Evolutionary conservation across 92 coral and sea anemone species (phyloP), one percentile per base, ranked within the genome.

Genomic region (Siderastrea radians): DNA sequence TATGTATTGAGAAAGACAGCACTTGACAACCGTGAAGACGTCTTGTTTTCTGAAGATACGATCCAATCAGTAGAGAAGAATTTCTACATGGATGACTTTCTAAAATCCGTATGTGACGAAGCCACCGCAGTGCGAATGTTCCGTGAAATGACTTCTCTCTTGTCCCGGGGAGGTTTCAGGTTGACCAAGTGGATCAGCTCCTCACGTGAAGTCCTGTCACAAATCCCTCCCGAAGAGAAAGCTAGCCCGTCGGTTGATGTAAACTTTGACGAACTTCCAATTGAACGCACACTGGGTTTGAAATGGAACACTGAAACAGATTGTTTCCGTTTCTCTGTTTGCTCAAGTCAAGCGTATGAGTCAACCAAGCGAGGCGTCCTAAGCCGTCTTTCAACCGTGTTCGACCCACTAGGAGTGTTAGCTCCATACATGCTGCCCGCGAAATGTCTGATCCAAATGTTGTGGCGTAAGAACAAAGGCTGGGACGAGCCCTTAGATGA

Each of bases 281-380:
- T 85, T 69, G 93, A 92, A 73, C 95, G 88, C 74, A 67, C 95
- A 12, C 90, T 92, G 72, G 91, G 93, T 54, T 74, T 84, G 63
- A 77, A 61, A 50, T 86, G 90, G 93, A 93, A 93, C 90, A 90
- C 96, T 49, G 90, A 93, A 64, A 86, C 89, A 10, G 94, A 90
- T 83, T 82, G 80, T 49, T 89, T 93, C 80, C 43, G 88, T 13
- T 82, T 87, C 84, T 53, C 84, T 6, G 79, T 83, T 55, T 46
- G 57, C 64, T 66, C 86, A 51, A 84, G 69, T n/a, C 71, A 88
- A 46, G 13, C 90, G 5, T 70, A 84, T 26, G 61, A 46, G 46
- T 62, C 82, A 14, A 79, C 78, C 60, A 80, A 92, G 90, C 89
- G 85, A 6, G 78, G 82, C 38, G 51, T 89, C 70, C 77, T 77